phyloP scores from a whole-genome alignment of 1,140 invertebrate genomes.

The Drosophila kohkoa region DNA sequence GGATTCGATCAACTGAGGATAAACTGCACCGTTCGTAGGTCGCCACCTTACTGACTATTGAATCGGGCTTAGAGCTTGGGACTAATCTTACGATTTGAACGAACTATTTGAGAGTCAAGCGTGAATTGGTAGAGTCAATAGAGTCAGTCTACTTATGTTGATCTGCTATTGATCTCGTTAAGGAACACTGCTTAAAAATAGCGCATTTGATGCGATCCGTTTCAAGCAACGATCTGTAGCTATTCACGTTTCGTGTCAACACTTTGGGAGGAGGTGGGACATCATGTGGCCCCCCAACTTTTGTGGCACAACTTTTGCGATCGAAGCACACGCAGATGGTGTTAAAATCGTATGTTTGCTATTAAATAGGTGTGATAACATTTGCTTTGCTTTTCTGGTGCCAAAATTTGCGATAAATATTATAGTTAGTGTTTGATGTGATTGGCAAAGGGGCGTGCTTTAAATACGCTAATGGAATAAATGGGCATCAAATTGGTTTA shows the following conservation, averaged over 20 bases:
- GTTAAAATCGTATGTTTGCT: conserved; percentile 66
- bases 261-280: conserved; percentile 6
- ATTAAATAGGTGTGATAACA: conserved; percentile 43
- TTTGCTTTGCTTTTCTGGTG: conserved; percentile 61
- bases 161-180: conserved; percentile 68
- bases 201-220: conserved; percentile 19
- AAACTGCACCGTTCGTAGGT: conserved; percentile 61
- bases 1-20: conserved; percentile 24
- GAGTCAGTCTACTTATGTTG: conserved; percentile 33
- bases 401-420: conserved; percentile 68
- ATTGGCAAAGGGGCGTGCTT: conserved; percentile 31
- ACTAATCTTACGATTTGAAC: conserved; percentile 44
- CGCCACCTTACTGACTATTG: conserved; percentile 49
- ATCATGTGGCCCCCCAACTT: conserved; percentile 58
- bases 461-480: conserved; percentile 56
- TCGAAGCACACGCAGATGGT: conserved; percentile 46
- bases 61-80: conserved; percentile 16
- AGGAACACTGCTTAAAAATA: conserved; percentile 76
- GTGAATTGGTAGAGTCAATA: conserved; percentile 65
- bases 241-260: conserved; percentile 43
- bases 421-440: conserved; percentile 54
- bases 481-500: not conserved
- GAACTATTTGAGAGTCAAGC: conserved; percentile 27
- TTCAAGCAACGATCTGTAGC: conserved; percentile 8
- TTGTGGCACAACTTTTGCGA: not conserved